Evolutionary conservation across 2,113 vertebrate genomes (phyloP).

Genomic region (Redunca redunca): DNA sequence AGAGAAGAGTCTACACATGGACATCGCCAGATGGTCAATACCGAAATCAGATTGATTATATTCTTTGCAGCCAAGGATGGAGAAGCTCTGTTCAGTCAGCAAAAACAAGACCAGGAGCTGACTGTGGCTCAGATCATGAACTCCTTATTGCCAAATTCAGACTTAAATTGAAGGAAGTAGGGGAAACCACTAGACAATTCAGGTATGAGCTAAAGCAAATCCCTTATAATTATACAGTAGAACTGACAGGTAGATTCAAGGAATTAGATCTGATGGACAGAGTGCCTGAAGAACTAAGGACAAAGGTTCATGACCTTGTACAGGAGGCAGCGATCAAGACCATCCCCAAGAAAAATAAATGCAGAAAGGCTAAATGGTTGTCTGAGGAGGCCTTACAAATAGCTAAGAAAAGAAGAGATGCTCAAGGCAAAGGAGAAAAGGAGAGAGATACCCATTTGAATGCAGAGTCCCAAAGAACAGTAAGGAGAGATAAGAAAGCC

Average conservation of each 20-base stretch:
- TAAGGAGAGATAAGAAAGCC: background rate
- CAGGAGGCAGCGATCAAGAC: background rate
- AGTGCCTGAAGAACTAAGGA: background rate
- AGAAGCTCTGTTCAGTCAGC: background rate
- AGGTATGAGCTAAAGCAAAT: background rate
- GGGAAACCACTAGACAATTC: background rate
- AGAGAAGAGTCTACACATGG: background rate
- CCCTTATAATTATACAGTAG: background rate
- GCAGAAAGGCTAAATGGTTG: background rate
- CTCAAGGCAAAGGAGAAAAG: background rate
- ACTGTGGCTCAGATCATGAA: background rate
- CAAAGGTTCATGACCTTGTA: background rate
- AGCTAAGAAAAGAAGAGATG: background rate
- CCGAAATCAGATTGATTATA: background rate
- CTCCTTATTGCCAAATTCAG: background rate
- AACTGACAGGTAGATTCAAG: background rate
- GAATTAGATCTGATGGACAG: background rate
- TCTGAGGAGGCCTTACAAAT: background rate
- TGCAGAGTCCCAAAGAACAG: background rate
- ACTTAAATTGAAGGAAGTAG: background rate
- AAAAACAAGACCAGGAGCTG: background rate
- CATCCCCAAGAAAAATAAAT: background rate
- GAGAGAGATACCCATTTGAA: background rate
- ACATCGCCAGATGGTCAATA: background rate
- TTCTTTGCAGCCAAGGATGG: background rate